phyloP scores from a whole-genome alignment of 92 coral and sea anemone species.

The Montipora capitata region DNA sequence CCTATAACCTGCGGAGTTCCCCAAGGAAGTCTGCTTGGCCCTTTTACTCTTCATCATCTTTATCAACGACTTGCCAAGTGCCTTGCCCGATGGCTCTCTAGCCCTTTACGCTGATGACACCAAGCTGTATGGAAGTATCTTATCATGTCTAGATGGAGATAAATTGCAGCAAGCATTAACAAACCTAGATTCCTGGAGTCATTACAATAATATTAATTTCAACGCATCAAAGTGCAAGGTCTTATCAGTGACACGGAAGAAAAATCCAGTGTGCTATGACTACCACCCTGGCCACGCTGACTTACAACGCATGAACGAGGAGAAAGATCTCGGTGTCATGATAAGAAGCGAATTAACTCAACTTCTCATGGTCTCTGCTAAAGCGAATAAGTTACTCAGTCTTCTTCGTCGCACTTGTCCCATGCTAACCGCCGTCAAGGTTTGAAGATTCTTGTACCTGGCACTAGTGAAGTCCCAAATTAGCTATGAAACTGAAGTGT shows the following conservation, averaged over 20 bases:
- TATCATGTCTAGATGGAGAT: constrained; percentile 11
- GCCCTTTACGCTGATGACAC: constrained; percentile 42
- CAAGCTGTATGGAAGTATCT: constrained; percentile 29
- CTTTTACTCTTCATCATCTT: not conserved
- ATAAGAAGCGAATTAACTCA: constrained; percentile 33
- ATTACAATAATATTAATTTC: constrained; percentile 29
- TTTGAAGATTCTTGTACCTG: not conserved
- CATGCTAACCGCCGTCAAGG: constrained; percentile 8
- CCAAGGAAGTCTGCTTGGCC: constrained; percentile 32
- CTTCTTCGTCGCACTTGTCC: constrained; percentile 14
- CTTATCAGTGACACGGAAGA: constrained; percentile 13
- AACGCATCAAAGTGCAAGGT: constrained; percentile 3
- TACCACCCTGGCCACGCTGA: not conserved
- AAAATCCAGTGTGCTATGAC: not conserved
- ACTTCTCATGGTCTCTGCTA: not conserved
- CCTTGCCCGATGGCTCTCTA: not conserved
- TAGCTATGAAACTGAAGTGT: constrained; percentile 50
- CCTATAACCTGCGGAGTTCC: constrained; percentile 53
- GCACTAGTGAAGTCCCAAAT: constrained; percentile 51
- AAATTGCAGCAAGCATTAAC: constrained; percentile 25
- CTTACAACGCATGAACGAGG: constrained; percentile 13
- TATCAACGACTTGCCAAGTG: constrained; percentile 13
- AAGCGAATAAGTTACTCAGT: constrained; percentile 24
- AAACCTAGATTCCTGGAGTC: constrained; percentile 17
- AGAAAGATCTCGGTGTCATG: not conserved